phyloP scores from a whole-genome alignment of 1,140 invertebrate species.

The Subanguina moxae region DNA sequence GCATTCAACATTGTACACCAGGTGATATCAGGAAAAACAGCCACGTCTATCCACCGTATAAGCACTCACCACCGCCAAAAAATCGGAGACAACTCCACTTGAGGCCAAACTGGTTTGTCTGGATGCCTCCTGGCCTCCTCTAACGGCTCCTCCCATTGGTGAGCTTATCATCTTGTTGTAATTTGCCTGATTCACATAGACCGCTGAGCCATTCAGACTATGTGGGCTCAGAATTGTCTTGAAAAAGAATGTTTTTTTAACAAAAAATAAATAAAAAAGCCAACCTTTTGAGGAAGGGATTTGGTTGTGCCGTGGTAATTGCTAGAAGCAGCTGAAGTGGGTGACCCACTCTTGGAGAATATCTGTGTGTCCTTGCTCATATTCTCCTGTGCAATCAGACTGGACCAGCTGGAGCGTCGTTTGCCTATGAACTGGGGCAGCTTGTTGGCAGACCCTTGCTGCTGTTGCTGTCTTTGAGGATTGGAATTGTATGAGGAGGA shows the following conservation, averaged over 20 bases:
- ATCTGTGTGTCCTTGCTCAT: background rate
- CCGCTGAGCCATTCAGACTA: background rate
- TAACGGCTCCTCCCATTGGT: background rate
- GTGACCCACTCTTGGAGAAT: slow-evolving; percentile 1
- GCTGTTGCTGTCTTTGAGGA: background rate
- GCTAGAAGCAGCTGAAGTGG: slow-evolving; percentile 2
- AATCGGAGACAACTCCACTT: slow-evolving; percentile 9
- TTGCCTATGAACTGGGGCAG: background rate
- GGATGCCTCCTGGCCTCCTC: background rate
- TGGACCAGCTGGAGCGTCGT: slow-evolving; percentile 17
- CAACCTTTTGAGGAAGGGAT: background rate
- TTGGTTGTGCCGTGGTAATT: background rate
- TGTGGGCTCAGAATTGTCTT: slow-evolving; percentile 3
- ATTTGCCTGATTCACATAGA: slow-evolving; percentile 2
- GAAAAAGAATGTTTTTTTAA: background rate
- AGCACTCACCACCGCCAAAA: background rate
- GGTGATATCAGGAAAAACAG: too few relatives aligned
- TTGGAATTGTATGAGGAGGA: background rate
- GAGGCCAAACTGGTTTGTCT: slow-evolving; percentile 4
- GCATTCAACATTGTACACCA: too few relatives aligned
- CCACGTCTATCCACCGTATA: too few relatives aligned
- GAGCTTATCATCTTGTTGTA: background rate
- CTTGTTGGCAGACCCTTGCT: background rate
- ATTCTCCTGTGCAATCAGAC: slow-evolving; percentile 11
- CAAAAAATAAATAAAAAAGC: too few relatives aligned